phyloP scores from a whole-genome alignment of 2,797 vertebrate genomes.

The Coregonus ussuriensis region DNA sequence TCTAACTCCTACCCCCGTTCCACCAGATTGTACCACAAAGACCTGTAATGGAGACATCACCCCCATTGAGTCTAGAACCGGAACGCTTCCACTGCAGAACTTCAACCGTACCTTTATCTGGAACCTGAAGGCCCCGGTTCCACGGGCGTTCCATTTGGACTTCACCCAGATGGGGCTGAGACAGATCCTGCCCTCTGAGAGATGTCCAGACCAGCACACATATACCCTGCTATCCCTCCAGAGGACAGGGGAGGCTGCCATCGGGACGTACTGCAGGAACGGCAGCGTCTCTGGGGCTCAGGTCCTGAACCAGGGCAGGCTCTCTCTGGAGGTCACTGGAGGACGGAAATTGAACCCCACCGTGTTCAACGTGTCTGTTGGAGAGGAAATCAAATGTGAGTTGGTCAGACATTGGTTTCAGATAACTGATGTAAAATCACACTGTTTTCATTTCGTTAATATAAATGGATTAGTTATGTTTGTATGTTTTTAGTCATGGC shows the following conservation, averaged over 20 bases:
- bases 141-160: conserved; percentile 67
- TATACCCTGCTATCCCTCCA: conserved; percentile 68
- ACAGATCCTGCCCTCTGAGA: conserved; percentile 74
- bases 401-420: conserved; percentile 5
- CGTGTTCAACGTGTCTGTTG: conserved; percentile 54
- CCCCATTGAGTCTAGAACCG: conserved; percentile 48
- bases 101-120: conserved; percentile 85
- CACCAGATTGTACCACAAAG: conserved; percentile 58
- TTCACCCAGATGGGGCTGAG: conserved; percentile 74
- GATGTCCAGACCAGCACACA: conserved; percentile 75
- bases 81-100: conserved; percentile 33
- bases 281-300: conserved; percentile 56
- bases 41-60: conserved; percentile 75
- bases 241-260: conserved; percentile 16
- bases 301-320: conserved; percentile 48
- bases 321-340: conserved; percentile 67
- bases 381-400: conserved; percentile 63
- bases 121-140: conserved; percentile 64
- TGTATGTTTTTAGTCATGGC: not conserved
- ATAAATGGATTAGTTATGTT: not conserved
- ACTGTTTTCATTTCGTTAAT: not conserved
- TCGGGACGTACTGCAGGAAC: conserved; percentile 67
- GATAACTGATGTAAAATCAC: not conserved
- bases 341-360: conserved; percentile 44
- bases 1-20: conserved; percentile 50